phyloP scores from a whole-genome alignment of 2,113 vertebrate genomes.

The Epinephelus cyanopodus region DNA sequence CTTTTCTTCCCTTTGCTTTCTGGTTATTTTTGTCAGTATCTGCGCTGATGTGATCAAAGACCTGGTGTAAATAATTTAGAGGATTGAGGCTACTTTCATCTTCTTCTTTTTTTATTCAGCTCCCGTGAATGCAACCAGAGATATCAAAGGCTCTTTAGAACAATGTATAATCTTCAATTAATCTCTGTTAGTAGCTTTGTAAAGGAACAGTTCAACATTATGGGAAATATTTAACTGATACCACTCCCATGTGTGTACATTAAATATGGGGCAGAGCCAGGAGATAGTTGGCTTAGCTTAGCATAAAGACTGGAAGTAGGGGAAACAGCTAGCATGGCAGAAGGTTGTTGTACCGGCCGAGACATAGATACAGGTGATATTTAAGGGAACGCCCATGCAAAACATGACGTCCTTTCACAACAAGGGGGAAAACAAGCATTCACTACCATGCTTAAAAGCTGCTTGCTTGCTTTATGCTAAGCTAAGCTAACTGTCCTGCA shows the following conservation, averaged over 20 bases:
- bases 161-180: not conserved
- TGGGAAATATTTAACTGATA: not conserved
- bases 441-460: too few relatives aligned
- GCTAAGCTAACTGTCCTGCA: not conserved
- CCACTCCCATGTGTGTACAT: not conserved
- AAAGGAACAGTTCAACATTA: not conserved
- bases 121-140: not conserved
- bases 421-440: too few relatives aligned
- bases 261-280: not conserved
- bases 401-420: too few relatives aligned
- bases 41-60: slow-evolving; percentile 23
- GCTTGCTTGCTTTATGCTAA: slow-evolving; percentile 1
- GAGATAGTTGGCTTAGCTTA: not conserved
- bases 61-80: slow-evolving; percentile 35
- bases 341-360: not conserved
- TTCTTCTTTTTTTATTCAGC: not conserved
- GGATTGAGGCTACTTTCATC: not conserved
- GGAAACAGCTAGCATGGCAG: not conserved
- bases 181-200: not conserved
- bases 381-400: too few relatives aligned
- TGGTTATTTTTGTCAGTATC: slow-evolving; percentile 24
- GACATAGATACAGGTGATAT: too few relatives aligned
- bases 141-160: not conserved
- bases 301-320: too few relatives aligned
- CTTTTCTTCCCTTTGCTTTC: not conserved